phyloP scores from a whole-genome alignment of 2,113 vertebrate genomes.

The Dinomys branickii region DNA sequence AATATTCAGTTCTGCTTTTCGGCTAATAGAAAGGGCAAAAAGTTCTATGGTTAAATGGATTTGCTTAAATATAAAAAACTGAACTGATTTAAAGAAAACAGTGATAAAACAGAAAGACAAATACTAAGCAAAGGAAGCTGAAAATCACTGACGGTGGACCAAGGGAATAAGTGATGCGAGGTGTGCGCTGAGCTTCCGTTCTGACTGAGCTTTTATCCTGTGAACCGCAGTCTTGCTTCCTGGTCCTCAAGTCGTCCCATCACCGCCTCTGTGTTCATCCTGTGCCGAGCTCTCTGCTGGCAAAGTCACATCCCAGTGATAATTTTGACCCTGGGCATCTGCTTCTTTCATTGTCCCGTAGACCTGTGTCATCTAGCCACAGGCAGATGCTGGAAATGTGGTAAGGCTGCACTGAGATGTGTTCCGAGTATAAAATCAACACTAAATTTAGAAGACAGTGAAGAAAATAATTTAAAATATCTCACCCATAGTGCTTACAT shows the following conservation, averaged over 20 bases:
- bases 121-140: not conserved
- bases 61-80: not conserved
- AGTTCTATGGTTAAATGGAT: not conserved
- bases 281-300: not conserved
- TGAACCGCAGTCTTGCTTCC: not conserved
- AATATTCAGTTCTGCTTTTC: not conserved
- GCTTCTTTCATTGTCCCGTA: not conserved
- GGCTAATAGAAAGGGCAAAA: conserved; percentile 10
- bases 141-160: no score
- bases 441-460: not conserved
- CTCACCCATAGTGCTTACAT: not conserved
- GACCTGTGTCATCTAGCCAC: not conserved
- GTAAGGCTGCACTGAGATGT: not conserved
- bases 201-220: no score
- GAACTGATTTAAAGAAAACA: conserved; percentile 28
- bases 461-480: not conserved
- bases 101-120: not conserved
- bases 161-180: not conserved
- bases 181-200: fast-evolving
- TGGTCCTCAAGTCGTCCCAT: not conserved
- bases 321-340: not conserved
- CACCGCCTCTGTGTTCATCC: not conserved
- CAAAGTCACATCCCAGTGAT: not conserved
- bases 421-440: not conserved
- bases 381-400: not conserved